Percentiles rank a stretch among this genome's conserved stretches.
phyloP scores from a whole-genome alignment of 2,888 invertebrate genomes.

The Chironomus tentans region DNA sequence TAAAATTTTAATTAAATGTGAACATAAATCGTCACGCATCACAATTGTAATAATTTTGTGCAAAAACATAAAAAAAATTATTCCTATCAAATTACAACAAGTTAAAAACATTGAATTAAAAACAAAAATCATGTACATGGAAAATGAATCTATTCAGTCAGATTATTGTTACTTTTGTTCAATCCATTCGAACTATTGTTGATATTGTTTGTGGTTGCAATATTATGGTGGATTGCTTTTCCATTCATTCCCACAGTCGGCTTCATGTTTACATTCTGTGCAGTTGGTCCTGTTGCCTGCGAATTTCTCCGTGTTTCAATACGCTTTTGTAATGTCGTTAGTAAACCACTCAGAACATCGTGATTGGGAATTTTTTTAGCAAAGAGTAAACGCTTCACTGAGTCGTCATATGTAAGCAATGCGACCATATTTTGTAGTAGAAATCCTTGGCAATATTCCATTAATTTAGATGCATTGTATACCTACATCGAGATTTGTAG shows the following conservation, averaged over 20 bases:
- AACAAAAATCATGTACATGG: not conserved
- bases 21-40: too few relatives aligned
- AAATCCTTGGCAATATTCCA: slow-evolving; percentile 87
- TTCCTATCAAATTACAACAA: too few relatives aligned
- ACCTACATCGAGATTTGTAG: slow-evolving; percentile 48
- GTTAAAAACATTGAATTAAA: not conserved
- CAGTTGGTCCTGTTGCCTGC: not conserved
- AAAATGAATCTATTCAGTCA: slow-evolving; percentile 13
- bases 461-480: slow-evolving; percentile 73
- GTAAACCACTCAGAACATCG: slow-evolving; percentile 74
- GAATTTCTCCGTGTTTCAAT: slow-evolving; percentile 53
- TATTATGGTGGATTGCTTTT: slow-evolving; percentile 13
- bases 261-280: not conserved
- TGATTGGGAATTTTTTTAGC: slow-evolving; percentile 84
- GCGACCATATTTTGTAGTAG: slow-evolving; percentile 90
- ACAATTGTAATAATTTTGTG: too few relatives aligned
- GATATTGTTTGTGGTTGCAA: not conserved
- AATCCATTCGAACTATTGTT: slow-evolving; percentile 2
- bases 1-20: too few relatives aligned
- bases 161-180: slow-evolving; percentile 24
- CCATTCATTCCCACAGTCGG: slow-evolving; percentile 15
- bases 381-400: slow-evolving; percentile 76
- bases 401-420: slow-evolving; percentile 81
- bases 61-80: too few relatives aligned
- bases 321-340: slow-evolving; percentile 70